Base-by-base conservation (phyloP, 2,113 vertebrate genomes). In the Ceyx cyanopectus region DNA sequence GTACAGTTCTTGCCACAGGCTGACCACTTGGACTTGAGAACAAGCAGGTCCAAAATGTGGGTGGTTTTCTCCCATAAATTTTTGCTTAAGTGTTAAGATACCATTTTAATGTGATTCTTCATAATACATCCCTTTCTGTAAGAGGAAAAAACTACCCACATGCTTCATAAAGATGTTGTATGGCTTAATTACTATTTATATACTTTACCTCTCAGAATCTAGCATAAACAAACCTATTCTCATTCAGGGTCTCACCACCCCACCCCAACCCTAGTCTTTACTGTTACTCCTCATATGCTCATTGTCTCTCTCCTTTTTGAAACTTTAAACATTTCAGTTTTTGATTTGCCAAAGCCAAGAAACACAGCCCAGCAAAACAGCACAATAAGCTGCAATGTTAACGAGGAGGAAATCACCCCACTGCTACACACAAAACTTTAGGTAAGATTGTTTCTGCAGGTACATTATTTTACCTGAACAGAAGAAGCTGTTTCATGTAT, bases 321-420 rank as follows among this genome's bases (percentile, higher is more conserved):
- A 10, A 4, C 41, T 45, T 67, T 3, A 2, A 40, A 57, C 8
- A 13, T 26, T 41, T 86, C 5, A 15, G 13, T 34, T 69, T 34
- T 43, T 72, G 23, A 32, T 86, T 78, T 79, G 50, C 54, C 70
- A 78, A 84, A 72, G 46, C 58, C 27, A 85, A 68, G 56, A 54
- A 84, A 34, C 16, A 32, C 7, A 32, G 27, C 12, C 50, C 12
- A 2, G 18, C 7, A 10, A 1, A 0, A 0, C 18, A 89, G 61
- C 37, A 70, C 8, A 45, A 43, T 12, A 4, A 5, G 45, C 41
- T 70, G 54, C n/a, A 82, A 16, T 7, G 10, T 11, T 32, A 66
- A 26, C 24, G 23, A 0, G 0, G 11, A 81, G 46, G n/a, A 30
- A 73, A 74, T 57, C 37, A 13, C 60, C 48, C 15, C 18, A 30